Conservation (phyloP, 2,113 vertebrate species). For the Dunckerocampus dactyliophorus region DNA sequence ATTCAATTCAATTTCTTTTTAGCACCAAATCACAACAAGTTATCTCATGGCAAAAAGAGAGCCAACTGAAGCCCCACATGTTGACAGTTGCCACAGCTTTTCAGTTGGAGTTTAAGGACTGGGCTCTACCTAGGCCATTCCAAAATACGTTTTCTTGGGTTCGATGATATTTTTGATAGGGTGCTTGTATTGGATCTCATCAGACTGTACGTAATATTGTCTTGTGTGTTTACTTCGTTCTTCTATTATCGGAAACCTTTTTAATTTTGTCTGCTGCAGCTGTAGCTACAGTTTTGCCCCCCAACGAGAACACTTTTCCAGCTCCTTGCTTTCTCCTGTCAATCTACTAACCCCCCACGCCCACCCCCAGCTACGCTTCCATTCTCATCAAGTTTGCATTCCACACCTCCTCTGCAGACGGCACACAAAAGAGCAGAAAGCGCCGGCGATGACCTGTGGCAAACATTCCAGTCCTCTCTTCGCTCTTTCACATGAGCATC, state of each 20-base stretch:
- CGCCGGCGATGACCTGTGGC: slow-evolving; percentile 62
- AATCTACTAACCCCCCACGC: slow-evolving; percentile 2
- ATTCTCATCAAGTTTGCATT: slow-evolving; percentile 74
- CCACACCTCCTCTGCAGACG: slow-evolving; percentile 73
- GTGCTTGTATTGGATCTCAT: too few species aligned
- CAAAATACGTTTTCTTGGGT: too few species aligned
- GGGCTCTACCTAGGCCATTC: too few species aligned
- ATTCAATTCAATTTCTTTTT: too few species aligned
- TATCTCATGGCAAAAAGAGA: too few species aligned
- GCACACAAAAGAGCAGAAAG: slow-evolving; percentile 71
- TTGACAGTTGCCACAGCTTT: too few species aligned
- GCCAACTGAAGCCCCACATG: too few species aligned
- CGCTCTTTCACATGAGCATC: slow-evolving; percentile 31
- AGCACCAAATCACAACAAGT: too few species aligned
- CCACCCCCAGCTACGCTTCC: slow-evolving; percentile 41
- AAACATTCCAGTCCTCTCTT: slow-evolving; percentile 64
- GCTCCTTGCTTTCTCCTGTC: slow-evolving; percentile 24
- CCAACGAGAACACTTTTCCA: slow-evolving; percentile 22
- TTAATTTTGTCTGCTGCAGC: slow-evolving; percentile 19
- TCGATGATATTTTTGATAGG: too few species aligned
- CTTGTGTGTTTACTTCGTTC: too few species aligned
- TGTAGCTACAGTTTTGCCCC: slow-evolving; percentile 20
- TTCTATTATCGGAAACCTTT: not conserved
- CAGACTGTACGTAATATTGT: too few species aligned
- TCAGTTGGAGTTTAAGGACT: too few species aligned